Conservation (phyloP, 2,888 invertebrate species). For the Sceliomorpha sp. region DNA sequence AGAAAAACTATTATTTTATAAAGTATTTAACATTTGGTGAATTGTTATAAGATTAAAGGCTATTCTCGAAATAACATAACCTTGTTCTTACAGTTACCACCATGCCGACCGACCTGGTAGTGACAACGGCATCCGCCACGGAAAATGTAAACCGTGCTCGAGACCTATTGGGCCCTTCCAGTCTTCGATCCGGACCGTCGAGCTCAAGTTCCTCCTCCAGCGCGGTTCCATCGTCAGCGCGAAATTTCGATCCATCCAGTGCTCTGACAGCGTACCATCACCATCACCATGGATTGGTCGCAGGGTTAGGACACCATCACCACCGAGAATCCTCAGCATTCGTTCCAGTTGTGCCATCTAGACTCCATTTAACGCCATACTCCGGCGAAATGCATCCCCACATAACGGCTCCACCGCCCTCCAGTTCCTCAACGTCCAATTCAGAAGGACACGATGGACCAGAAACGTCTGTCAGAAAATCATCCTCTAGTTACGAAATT, state of each 20-base stretch:
- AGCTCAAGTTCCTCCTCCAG: conserved; percentile 58
- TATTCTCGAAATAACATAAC: too few species aligned
- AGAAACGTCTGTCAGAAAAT: conserved; percentile 70
- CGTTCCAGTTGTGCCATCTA: conserved; percentile 91
- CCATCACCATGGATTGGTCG: conserved; percentile 80
- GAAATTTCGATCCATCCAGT: conserved; percentile 84
- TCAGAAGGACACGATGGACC: conserved; percentile 70
- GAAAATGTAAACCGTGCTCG: conserved; percentile 70
- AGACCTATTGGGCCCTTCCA: conserved; percentile 65
- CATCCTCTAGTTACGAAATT: conserved; percentile 85
- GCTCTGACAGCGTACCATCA: conserved; percentile 85
- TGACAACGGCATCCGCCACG: conserved; percentile 71
- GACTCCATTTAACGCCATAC: conserved; percentile 88
- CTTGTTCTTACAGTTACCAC: conserved; percentile 62
- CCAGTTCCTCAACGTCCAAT: conserved; percentile 65
- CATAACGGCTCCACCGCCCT: conserved; percentile 75
- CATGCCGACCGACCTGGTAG: conserved; percentile 79
- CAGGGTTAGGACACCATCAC: conserved; percentile 79
- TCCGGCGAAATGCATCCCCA: conserved; percentile 87
- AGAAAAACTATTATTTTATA: too few species aligned
- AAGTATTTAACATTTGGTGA: too few species aligned
- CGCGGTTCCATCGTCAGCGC: conserved; percentile 79
- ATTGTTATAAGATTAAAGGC: too few species aligned
- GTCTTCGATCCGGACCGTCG: conserved; percentile 76
- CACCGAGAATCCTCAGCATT: conserved; percentile 92